phyloP scores from a whole-genome alignment of 1,140 invertebrate species.

The Drosophila nasuta region DNA sequence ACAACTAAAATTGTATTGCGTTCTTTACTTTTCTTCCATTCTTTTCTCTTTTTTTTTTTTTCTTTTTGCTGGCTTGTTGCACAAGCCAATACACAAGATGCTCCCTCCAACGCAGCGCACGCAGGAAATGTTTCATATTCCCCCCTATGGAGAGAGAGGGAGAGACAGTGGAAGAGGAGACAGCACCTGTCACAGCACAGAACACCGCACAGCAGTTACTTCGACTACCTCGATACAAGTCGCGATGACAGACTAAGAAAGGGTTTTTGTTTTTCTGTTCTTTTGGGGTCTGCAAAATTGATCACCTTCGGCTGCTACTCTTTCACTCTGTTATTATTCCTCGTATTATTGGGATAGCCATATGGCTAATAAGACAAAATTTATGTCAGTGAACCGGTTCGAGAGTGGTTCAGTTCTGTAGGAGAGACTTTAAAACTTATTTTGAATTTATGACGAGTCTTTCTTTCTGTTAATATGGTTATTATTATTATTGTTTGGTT shows the following conservation, averaged over 20 bases:
- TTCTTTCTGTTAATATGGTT: no score
- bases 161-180: not conserved
- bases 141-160: conserved; percentile 1
- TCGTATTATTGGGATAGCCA: no score
- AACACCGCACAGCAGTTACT: no score
- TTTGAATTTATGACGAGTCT: not conserved
- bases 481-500: no score
- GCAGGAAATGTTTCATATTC: conserved; percentile 33
- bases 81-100: conserved; percentile 36
- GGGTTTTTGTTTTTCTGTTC: no score
- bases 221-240: not conserved
- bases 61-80: not conserved
- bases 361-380: not conserved
- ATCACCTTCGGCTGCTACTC: no score
- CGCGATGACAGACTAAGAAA: not conserved
- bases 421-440: not conserved
- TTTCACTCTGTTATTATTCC: not conserved
- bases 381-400: not conserved
- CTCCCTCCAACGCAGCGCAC: conserved; percentile 4
- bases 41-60: not conserved
- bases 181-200: conserved; percentile 31
- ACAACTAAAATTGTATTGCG: conserved; percentile 24
- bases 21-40: not conserved
- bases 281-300: no score
- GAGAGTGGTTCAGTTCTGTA: not conserved